phyloP scores from a whole-genome alignment of 64 coral and sea anemone species.

The Montipora capricornis region DNA sequence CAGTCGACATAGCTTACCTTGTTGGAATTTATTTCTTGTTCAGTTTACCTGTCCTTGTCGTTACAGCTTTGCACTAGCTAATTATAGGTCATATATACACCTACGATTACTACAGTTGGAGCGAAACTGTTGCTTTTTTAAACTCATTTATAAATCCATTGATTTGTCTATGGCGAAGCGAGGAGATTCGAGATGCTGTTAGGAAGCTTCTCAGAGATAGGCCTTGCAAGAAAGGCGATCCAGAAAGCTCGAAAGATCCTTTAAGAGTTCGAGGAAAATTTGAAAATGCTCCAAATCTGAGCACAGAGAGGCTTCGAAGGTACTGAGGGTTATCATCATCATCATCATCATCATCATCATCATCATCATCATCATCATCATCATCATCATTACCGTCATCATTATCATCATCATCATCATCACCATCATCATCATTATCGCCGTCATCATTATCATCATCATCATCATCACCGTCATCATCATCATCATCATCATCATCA shows the following conservation, averaged over 20 bases:
- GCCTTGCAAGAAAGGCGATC: neutral
- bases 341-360: too few relatives aligned
- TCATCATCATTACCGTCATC: too few relatives aligned
- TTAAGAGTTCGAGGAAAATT: too few relatives aligned
- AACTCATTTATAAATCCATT: constrained; percentile 85
- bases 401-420: too few relatives aligned
- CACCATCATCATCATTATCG: too few relatives aligned
- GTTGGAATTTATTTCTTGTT: constrained; percentile 80
- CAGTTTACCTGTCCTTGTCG: constrained; percentile 71
- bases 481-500: too few relatives aligned
- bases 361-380: too few relatives aligned
- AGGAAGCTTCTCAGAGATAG: constrained; percentile 38
- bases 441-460: accelerated
- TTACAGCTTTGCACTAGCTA: constrained; percentile 78
- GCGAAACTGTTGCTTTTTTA: constrained; percentile 79
- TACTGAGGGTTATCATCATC: too few relatives aligned
- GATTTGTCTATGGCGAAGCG: constrained; percentile 72
- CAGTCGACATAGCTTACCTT: constrained; percentile 78
- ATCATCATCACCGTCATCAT: too few relatives aligned
- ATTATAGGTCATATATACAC: constrained; percentile 29
- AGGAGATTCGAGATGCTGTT: constrained; percentile 58
- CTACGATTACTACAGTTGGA: constrained; percentile 86
- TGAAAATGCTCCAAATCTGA: too few relatives aligned
- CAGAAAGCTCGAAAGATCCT: neutral
- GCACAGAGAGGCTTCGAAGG: too few relatives aligned